Percentiles rank a stretch among this genome's conserved stretches.
These are phyloP conservation scores for Pteruthius melanotis DNA, from an alignment of 2,113 vertebrate species.

Conservation along the genomic window DNA sequence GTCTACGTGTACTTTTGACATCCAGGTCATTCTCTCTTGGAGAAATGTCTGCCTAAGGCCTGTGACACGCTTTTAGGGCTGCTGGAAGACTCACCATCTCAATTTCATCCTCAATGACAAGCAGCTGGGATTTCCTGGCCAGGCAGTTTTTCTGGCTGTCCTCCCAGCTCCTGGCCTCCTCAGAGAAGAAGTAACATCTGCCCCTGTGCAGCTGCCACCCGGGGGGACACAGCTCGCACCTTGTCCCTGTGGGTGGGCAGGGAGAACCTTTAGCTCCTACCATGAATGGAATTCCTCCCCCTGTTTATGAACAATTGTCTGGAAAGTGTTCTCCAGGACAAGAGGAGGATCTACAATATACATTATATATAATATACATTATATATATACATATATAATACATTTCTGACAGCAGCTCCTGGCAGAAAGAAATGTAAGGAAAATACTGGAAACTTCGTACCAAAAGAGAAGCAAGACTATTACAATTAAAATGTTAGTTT, in stretches of 20 bases:
- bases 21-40: background rate
- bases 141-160: slow-evolving; percentile 32
- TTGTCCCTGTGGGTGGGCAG: background rate
- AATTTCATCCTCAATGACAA: slow-evolving; percentile 17
- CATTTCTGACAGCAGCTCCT: background rate
- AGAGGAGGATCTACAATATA: background rate
- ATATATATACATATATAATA: too few relatives aligned
- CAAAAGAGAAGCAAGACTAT: background rate
- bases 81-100: slow-evolving; percentile 46
- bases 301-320: background rate
- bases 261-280: background rate
- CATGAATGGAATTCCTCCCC: background rate
- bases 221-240: background rate
- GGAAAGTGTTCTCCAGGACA: background rate
- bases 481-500: background rate
- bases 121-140: slow-evolving; percentile 39
- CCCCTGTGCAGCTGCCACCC: slow-evolving; percentile 36
- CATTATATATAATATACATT: too few relatives aligned
- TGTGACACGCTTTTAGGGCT: background rate
- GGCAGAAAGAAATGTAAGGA: background rate
- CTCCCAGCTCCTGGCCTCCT: slow-evolving; percentile 23
- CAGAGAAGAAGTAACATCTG: slow-evolving; percentile 40
- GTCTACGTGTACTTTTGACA: background rate
- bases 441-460: background rate
- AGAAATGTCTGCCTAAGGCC: background rate